These are phyloP conservation scores for Zele albiditarsus DNA, from an alignment of 2,888 invertebrate genomes.

Conservation along the genomic window DNA sequence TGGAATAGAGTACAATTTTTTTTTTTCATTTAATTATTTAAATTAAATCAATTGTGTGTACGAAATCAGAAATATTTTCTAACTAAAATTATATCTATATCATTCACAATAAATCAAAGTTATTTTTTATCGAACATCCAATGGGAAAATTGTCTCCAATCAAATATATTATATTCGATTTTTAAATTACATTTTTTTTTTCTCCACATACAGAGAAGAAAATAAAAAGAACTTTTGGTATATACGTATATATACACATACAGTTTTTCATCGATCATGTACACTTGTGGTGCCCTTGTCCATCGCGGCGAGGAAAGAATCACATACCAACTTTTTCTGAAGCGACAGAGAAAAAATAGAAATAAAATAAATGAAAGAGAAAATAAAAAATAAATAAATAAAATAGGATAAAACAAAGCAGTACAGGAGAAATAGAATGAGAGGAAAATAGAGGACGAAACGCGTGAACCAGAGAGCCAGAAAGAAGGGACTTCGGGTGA, in stretches of 20 bases:
- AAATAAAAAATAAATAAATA: constrained; percentile 4
- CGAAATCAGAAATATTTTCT: too few species aligned
- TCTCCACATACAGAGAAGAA: too few species aligned
- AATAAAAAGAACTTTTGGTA: background rate
- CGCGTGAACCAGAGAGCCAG: constrained; percentile 31
- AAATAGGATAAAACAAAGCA: background rate
- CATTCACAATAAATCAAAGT: too few species aligned
- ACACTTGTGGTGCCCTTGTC: constrained; percentile 40
- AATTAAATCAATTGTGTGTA: too few species aligned
- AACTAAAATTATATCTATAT: too few species aligned
- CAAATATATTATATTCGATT: too few species aligned
- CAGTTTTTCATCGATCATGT: constrained; percentile 35
- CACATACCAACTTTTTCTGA: constrained; percentile 38
- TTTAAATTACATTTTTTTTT: too few species aligned
- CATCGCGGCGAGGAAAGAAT: constrained; percentile 38
- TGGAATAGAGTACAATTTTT: too few species aligned
- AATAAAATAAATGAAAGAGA: background rate
- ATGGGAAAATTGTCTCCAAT: too few species aligned
- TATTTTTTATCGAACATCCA: too few species aligned
- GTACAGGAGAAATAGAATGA: background rate
- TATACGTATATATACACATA: background rate
- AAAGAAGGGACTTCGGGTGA: constrained; percentile 31
- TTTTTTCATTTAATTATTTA: too few species aligned
- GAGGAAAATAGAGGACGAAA: background rate
- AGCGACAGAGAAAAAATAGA: constrained; percentile 24